phyloP scores from a whole-genome alignment of 92 coral and sea anemone genomes.

The Epizoanthus rinbou region DNA sequence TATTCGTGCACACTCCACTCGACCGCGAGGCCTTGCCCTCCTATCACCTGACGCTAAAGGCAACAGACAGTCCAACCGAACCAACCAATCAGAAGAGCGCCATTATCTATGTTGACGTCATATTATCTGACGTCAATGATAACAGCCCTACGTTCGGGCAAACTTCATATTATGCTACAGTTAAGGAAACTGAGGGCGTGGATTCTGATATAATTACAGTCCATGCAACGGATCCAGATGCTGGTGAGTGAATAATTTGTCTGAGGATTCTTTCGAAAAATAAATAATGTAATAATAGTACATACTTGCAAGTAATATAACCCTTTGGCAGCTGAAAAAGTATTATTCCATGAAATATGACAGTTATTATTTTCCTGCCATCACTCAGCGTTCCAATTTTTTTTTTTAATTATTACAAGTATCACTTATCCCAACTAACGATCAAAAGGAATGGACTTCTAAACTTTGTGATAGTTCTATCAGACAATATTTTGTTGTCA shows the following conservation, averaged over 20 bases:
- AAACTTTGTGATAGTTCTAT: too few relatives aligned
- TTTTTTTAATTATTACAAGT: too few relatives aligned
- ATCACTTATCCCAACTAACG: too few relatives aligned
- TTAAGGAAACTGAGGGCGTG: conserved; percentile 72
- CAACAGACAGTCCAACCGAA: conserved; percentile 54
- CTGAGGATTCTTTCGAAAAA: not conserved
- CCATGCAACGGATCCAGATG: conserved; percentile 75
- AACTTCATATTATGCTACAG: conserved; percentile 56
- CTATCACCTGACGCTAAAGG: conserved; percentile 59
- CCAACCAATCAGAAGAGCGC: conserved; percentile 61
- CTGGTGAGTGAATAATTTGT: conserved; percentile 48
- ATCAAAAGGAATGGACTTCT: too few relatives aligned
- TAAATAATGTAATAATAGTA: too few relatives aligned
- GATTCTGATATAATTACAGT: conserved; percentile 65
- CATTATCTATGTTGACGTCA: conserved; percentile 53
- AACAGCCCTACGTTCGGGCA: conserved; percentile 70
- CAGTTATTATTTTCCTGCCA: too few relatives aligned
- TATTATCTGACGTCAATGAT: conserved; percentile 74
- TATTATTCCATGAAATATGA: too few relatives aligned
- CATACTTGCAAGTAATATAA: too few relatives aligned
- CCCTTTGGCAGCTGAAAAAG: too few relatives aligned
- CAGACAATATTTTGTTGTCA: too few relatives aligned
- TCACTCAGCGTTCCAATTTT: too few relatives aligned
- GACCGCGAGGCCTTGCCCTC: conserved; percentile 73
- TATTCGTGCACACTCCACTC: conserved; percentile 70